These are phyloP conservation scores for Dendropsophus ebraccatus DNA, from an alignment of 2,113 vertebrate species.

Conservation along the genomic window DNA sequence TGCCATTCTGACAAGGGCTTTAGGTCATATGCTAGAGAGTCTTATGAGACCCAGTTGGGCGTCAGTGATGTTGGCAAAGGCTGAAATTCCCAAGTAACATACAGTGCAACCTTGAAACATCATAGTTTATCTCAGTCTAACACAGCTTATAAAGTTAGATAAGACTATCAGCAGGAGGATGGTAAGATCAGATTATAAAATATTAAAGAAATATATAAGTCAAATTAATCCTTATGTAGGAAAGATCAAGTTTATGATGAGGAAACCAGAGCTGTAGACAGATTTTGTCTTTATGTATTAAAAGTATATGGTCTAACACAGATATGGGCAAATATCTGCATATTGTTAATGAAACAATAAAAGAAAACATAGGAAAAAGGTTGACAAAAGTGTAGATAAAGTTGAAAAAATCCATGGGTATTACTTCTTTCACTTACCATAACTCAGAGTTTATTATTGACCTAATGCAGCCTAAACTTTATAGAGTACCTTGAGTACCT, in stretches of 20 bases:
- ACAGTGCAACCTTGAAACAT: not conserved
- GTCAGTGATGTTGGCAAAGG: not conserved
- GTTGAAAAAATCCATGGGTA: too few species aligned
- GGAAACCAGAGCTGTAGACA: not conserved
- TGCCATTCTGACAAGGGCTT: not conserved
- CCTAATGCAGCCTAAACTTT: too few species aligned
- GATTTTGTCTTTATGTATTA: too few species aligned
- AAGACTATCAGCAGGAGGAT: not conserved
- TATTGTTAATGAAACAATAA: too few species aligned
- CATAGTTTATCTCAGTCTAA: not conserved
- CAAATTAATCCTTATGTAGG: not conserved
- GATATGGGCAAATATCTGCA: too few species aligned
- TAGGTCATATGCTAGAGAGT: not conserved
- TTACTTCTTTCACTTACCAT: too few species aligned
- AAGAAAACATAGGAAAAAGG: too few species aligned
- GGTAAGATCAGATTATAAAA: not conserved
- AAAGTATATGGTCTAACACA: too few species aligned
- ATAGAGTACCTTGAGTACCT: too few species aligned
- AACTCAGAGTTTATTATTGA: too few species aligned
- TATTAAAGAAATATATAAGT: not conserved
- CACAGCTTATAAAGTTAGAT: not conserved
- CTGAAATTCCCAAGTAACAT: not conserved
- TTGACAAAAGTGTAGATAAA: too few species aligned
- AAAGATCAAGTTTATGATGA: not conserved
- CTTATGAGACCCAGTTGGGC: not conserved